A percentile compares a stretch with the other conserved stretches of the same genome.
Conservation (phyloP, 1,140 invertebrate genomes). For the Agrilus planipennis region DNA sequence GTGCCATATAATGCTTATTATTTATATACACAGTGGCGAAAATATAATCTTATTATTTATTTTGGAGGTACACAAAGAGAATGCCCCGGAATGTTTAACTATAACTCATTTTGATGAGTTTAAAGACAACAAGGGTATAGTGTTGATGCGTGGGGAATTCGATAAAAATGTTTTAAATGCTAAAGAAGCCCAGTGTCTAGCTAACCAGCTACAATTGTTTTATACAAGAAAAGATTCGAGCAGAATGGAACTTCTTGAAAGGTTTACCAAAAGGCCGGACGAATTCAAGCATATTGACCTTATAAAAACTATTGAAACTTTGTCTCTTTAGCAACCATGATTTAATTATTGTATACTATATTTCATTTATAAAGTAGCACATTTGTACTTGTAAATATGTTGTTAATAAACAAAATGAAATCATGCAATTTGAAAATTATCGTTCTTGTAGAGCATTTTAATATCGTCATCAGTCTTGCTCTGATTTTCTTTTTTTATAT, state of each 20-base stretch:
- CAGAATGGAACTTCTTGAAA: conserved; percentile 54
- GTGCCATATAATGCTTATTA: too few species aligned
- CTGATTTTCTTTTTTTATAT: too few species aligned
- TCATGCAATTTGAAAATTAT: too few species aligned
- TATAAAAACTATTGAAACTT: conserved; percentile 62
- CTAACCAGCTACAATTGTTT: conserved; percentile 77
- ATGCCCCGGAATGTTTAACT: conserved; percentile 79
- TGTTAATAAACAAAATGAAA: too few species aligned
- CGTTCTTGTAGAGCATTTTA: too few species aligned
- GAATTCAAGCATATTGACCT: conserved; percentile 76
- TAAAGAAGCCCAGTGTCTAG: conserved; percentile 72
- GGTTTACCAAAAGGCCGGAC: conserved; percentile 59
- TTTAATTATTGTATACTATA: too few species aligned
- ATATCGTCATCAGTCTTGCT: too few species aligned
- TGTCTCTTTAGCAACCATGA: too few species aligned
- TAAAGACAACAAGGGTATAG: conserved; percentile 59
- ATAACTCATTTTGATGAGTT: conserved; percentile 75
- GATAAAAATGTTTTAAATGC: conserved; percentile 66
- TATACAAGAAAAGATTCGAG: conserved; percentile 54
- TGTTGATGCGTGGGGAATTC: conserved; percentile 81
- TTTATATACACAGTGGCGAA: too few species aligned
- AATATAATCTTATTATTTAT: too few species aligned
- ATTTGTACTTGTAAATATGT: too few species aligned
- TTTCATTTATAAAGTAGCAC: too few species aligned
- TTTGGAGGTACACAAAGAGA: conserved; percentile 70